These are phyloP conservation scores for Turnix velox DNA, from an alignment of 2,113 vertebrate species.

Conservation along the genomic window DNA sequence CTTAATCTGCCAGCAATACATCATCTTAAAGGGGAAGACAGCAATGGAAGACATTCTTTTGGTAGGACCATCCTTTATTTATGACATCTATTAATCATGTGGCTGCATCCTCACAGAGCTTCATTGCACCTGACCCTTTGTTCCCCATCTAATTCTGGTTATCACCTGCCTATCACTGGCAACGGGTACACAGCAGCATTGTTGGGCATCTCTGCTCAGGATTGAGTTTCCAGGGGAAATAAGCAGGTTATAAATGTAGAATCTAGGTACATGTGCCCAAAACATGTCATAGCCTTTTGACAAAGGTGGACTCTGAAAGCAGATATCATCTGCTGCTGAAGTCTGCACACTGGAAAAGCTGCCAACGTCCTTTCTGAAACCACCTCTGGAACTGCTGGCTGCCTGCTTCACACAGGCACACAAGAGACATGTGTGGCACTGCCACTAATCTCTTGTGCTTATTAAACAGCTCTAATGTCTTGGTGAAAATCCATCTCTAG, in stretches of 20 bases:
- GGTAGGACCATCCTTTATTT: background rate
- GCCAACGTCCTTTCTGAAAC: background rate
- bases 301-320: background rate
- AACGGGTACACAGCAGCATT: background rate
- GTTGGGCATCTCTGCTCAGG: background rate
- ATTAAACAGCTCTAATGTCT: slow-evolving; percentile 19
- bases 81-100: background rate
- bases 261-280: background rate
- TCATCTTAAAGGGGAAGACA: background rate
- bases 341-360: background rate
- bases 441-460: background rate
- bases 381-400: background rate
- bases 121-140: background rate
- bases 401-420: background rate
- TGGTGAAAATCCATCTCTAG: slow-evolving; percentile 22
- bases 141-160: background rate
- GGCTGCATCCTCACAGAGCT: background rate
- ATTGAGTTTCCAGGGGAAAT: background rate
- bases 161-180: background rate
- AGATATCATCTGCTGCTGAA: background rate
- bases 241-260: background rate
- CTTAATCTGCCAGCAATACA: background rate
- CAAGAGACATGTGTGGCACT: background rate
- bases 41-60: background rate
- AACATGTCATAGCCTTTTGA: background rate